phyloP scores from a whole-genome alignment of 2,888 invertebrate species.

The Adelognathus sp. region DNA sequence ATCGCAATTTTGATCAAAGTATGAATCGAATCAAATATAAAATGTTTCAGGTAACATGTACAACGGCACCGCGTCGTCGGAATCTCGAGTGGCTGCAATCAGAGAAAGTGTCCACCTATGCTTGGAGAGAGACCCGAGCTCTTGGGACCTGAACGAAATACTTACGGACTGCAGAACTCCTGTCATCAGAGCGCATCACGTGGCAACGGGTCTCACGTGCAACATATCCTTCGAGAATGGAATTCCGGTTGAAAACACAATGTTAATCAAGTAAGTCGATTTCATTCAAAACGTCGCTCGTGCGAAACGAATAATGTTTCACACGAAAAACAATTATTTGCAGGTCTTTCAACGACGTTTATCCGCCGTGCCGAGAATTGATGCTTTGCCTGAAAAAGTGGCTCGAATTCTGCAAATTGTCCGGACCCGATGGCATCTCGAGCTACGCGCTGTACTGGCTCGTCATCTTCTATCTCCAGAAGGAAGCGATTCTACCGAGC shows the following conservation, averaged over 20 bases:
- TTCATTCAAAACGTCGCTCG: conserved; percentile 64
- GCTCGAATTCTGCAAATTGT: conserved; percentile 79
- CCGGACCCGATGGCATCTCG: conserved; percentile 72
- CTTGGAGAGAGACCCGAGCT: conserved; percentile 46
- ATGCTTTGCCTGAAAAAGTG: conserved; percentile 84
- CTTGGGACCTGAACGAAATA: conserved; percentile 78
- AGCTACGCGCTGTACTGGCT: conserved; percentile 84
- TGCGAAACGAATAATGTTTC: conserved; percentile 43
- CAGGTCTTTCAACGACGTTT: conserved; percentile 78
- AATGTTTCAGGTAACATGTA: conserved; percentile 20
- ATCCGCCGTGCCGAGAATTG: conserved; percentile 81
- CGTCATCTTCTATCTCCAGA: conserved; percentile 84
- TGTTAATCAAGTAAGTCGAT: conserved; percentile 78
- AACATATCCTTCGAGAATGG: conserved; percentile 85
- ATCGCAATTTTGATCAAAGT: neutral
- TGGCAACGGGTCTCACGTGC: conserved; percentile 82
- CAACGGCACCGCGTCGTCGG: neutral
- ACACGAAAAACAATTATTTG: conserved; percentile 38
- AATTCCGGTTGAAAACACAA: conserved; percentile 85
- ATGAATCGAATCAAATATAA: neutral
- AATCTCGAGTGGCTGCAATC: neutral
- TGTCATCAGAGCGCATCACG: conserved; percentile 83
- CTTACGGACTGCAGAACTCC: conserved; percentile 83
- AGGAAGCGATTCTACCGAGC: conserved; percentile 79
- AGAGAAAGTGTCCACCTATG: conserved; percentile 42